These are phyloP conservation scores for Rhinopithecus roxellana DNA, from an alignment of 2,113 vertebrate genomes.

Conservation along the genomic window DNA sequence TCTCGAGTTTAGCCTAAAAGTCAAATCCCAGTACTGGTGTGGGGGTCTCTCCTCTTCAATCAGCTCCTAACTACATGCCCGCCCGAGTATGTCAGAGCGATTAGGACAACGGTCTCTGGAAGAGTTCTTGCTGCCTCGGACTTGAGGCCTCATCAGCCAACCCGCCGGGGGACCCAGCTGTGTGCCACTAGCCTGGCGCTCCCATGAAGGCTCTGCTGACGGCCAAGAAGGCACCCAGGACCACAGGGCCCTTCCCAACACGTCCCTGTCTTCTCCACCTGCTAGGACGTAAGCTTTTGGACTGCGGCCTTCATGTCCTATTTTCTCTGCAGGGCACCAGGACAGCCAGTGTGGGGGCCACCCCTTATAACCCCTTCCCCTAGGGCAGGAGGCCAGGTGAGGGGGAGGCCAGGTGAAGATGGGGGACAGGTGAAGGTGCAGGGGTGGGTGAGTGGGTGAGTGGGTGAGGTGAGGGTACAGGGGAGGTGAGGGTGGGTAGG, in stretches of 20 bases:
- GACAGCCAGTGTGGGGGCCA: too few relatives aligned
- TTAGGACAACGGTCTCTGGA: accelerated
- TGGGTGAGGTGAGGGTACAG: too few relatives aligned
- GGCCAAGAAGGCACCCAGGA: neutral
- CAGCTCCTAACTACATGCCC: too few relatives aligned
- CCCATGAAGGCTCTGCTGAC: accelerated
- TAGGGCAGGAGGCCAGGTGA: neutral
- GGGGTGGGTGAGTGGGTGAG: neutral
- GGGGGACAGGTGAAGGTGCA: neutral
- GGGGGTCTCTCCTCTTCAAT: neutral
- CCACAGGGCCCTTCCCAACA: too few relatives aligned
- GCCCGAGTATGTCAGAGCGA: accelerated
- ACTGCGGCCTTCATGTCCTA: neutral
- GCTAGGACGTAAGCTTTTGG: neutral
- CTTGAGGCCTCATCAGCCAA: accelerated
- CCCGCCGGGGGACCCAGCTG: neutral
- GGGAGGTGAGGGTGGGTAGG: too few relatives aligned
- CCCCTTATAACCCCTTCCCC: neutral
- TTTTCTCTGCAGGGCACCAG: neutral
- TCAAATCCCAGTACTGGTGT: neutral
- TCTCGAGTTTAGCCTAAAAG: accelerated
- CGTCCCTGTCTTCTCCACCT: neutral
- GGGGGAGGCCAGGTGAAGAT: neutral
- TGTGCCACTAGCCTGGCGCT: neutral
- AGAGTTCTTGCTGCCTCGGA: accelerated